phyloP scores from a whole-genome alignment of 2,888 invertebrate species.

The Tiphia femorata region DNA sequence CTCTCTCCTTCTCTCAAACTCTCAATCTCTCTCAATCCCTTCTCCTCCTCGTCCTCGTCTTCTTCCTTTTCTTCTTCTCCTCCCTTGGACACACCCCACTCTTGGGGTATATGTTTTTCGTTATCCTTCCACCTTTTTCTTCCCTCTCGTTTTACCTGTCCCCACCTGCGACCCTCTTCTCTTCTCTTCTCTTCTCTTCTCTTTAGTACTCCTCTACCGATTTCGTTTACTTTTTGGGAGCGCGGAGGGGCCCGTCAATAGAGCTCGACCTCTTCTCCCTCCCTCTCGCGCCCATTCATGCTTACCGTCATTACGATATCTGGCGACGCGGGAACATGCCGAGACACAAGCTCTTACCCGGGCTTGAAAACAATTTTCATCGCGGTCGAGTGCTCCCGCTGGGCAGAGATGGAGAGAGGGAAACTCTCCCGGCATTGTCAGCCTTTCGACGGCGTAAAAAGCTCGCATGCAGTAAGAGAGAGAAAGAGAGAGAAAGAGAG shows the following conservation, averaged over 20 bases:
- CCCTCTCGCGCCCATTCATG: too few relatives aligned
- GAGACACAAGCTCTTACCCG: constrained; percentile 31
- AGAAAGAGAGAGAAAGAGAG: too few relatives aligned
- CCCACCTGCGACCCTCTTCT: not conserved
- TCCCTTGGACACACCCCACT: not conserved
- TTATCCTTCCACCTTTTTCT: not conserved
- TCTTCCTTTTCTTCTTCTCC: constrained; percentile 9
- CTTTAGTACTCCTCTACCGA: constrained; percentile 18
- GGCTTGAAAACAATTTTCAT: constrained; percentile 46
- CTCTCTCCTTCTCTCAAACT: constrained; percentile 24
- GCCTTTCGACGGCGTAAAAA: too few relatives aligned
- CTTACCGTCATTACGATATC: constrained; percentile 51
- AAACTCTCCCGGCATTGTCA: too few relatives aligned
- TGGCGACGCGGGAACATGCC: constrained; percentile 31
- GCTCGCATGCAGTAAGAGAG: too few relatives aligned
- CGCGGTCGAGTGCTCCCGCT: constrained; percentile 24
- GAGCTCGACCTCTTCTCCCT: constrained; percentile 42
- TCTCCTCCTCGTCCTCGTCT: constrained; percentile 13
- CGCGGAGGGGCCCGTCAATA: constrained; percentile 37
- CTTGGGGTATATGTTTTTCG: not conserved
- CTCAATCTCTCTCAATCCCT: constrained; percentile 2
- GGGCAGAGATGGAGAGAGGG: constrained; percentile 28
- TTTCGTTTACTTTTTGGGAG: constrained; percentile 36
- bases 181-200: not conserved
- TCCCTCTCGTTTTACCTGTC: not conserved